Conservation (phyloP, 1,140 invertebrate species). For the Pteromalus puparum region DNA sequence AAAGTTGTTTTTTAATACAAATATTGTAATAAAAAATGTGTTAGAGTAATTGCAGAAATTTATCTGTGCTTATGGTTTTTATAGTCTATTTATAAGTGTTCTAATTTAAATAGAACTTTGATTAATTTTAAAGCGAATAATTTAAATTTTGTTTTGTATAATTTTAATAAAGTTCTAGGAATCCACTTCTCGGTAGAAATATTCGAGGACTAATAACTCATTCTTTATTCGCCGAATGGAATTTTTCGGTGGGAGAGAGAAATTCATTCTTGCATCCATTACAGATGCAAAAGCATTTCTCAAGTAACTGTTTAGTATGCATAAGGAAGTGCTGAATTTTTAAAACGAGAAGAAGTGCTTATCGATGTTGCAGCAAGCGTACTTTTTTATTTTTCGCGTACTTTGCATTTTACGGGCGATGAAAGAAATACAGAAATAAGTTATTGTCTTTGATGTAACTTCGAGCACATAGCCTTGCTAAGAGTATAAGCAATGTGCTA, state of each 20-base stretch:
- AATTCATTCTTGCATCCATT: background rate
- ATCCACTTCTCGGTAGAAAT: background rate
- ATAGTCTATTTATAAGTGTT: no score
- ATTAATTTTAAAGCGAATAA: no score
- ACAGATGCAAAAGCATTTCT: background rate
- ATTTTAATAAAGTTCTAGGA: background rate
- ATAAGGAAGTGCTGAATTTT: background rate
- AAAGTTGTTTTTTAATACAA: no score
- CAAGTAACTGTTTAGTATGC: conserved; percentile 1
- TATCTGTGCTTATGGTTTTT: no score
- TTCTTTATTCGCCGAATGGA: background rate
- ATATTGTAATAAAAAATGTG: no score
- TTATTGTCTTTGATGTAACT: background rate
- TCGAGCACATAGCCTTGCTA: no score
- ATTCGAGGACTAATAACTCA: background rate
- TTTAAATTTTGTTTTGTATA: no score
- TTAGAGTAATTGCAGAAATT: no score
- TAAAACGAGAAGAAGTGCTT: background rate
- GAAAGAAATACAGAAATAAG: background rate
- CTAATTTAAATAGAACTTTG: no score
- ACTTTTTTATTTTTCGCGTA: background rate
- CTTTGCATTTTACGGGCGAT: background rate
- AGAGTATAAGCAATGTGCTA: no score
- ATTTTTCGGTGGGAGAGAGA: background rate
- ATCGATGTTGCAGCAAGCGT: background rate